phyloP scores from a whole-genome alignment of 2,797 vertebrate genomes.

The Darevskia nairensis region DNA sequence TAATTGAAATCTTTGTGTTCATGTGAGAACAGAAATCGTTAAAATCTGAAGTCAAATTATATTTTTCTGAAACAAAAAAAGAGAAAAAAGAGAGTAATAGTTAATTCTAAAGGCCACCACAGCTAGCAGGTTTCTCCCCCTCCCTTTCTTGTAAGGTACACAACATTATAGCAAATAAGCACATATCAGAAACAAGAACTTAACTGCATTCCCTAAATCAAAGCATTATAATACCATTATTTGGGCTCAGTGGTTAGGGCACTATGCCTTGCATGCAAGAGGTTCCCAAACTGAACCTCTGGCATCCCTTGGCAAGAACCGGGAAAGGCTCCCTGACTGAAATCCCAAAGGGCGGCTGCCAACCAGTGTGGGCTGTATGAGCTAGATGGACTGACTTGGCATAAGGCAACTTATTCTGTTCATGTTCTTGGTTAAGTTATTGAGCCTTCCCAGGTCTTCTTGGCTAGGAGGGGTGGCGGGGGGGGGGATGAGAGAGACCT shows the following conservation, averaged over 20 bases:
- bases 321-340: too few species aligned
- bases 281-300: too few species aligned
- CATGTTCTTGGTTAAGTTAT: background rate
- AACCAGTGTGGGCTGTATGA: too few species aligned
- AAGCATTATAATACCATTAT: background rate
- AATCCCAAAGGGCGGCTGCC: too few species aligned
- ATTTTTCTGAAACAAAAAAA: background rate
- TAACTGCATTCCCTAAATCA: background rate
- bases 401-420: too few species aligned
- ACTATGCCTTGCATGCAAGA: too few species aligned
- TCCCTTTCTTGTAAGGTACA: background rate
- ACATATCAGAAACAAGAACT: background rate
- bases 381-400: too few species aligned
- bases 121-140: too few species aligned
- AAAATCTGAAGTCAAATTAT: constrained; percentile 35
- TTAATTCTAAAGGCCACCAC: background rate
- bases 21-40: constrained; percentile 68
- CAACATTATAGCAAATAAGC: background rate
- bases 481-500: too few species aligned
- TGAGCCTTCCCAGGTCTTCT: background rate
- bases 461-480: background rate
- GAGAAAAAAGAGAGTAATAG: background rate
- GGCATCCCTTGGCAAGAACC: too few species aligned
- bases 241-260: background rate
- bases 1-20: constrained; percentile 73